These are phyloP conservation scores for Coleophora deauratella DNA, from an alignment of 2,888 invertebrate species.

Conservation along the genomic window DNA sequence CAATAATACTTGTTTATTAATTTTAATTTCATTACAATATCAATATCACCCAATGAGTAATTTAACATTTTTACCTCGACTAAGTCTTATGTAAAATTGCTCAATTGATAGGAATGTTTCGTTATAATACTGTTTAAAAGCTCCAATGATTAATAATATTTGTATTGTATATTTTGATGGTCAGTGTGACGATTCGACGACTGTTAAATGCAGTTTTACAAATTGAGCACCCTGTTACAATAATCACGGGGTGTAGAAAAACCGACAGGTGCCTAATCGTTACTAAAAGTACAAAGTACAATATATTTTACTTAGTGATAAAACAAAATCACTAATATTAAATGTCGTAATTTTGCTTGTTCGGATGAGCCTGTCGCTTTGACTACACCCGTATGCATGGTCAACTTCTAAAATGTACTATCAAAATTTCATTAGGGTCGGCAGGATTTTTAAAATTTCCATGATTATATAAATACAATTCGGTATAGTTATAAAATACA, in stretches of 20 bases:
- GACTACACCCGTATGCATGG: no score
- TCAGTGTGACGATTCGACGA: not conserved
- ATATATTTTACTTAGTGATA: no score
- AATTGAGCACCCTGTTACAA: constrained; percentile 27
- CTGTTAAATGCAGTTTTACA: constrained; percentile 7
- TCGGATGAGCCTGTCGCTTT: no score
- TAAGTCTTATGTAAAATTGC: constrained; percentile 40
- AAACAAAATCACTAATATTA: no score
- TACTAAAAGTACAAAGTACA: not conserved
- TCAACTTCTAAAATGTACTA: constrained; percentile 26
- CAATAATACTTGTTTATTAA: constrained; percentile 45
- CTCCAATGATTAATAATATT: not conserved
- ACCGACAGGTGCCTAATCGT: constrained; percentile 3
- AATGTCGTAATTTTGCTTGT: no score
- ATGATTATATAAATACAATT: constrained; percentile 27
- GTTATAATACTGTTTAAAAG: constrained; percentile 21
- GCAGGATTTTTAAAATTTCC: constrained; percentile 4
- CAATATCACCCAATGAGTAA: constrained; percentile 67
- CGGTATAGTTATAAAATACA: constrained; percentile 21
- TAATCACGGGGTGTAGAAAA: constrained; percentile 14
- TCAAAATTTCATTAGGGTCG: constrained; percentile 19
- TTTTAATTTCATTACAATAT: constrained; percentile 27
- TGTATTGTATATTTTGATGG: not conserved
- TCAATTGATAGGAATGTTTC: constrained; percentile 67
- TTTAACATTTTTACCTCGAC: constrained; percentile 42